phyloP scores from a whole-genome alignment of 2,888 invertebrate genomes.

The Rambutsinella grinnellia region DNA sequence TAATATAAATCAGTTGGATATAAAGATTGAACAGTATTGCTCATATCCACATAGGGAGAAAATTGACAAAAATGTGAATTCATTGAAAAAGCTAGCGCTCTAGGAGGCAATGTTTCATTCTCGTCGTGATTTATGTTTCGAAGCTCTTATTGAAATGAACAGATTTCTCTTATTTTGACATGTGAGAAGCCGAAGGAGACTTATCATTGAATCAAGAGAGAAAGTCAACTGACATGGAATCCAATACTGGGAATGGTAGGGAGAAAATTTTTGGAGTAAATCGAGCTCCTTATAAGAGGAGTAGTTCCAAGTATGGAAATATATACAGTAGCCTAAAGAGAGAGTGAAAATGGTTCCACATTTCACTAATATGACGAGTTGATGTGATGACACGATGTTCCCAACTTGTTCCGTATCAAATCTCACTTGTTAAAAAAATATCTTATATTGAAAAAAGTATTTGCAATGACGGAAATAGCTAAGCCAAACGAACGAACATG shows the following conservation, averaged over 20 bases:
- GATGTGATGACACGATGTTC: not conserved
- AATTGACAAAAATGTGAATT: slow-evolving; percentile 27
- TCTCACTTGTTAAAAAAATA: no score
- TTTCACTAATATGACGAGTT: not conserved
- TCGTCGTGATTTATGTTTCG: slow-evolving; percentile 39
- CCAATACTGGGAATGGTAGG: not conserved
- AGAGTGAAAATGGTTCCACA: no score
- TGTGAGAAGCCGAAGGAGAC: slow-evolving; percentile 15
- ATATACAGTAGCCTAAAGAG: not conserved
- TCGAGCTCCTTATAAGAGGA: not conserved
- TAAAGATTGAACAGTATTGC: not conserved
- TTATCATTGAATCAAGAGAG: not conserved
- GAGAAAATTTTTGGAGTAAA: not conserved
- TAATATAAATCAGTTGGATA: not conserved
- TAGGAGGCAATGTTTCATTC: slow-evolving; percentile 26
- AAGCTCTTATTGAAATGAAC: slow-evolving; percentile 43
- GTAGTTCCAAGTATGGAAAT: not conserved
- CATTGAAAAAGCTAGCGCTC: slow-evolving; percentile 28
- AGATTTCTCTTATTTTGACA: slow-evolving; percentile 20
- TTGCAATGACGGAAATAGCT: no score
- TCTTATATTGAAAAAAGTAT: no score
- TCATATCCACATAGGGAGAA: not conserved
- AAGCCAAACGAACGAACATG: not conserved
- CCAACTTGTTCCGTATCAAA: no score
- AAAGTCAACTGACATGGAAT: not conserved